Percentiles rank a stretch among this genome's conserved stretches.
These are phyloP conservation scores for Glareola pratincola DNA, from an alignment of 2,113 vertebrate genomes.

Conservation along the genomic window DNA sequence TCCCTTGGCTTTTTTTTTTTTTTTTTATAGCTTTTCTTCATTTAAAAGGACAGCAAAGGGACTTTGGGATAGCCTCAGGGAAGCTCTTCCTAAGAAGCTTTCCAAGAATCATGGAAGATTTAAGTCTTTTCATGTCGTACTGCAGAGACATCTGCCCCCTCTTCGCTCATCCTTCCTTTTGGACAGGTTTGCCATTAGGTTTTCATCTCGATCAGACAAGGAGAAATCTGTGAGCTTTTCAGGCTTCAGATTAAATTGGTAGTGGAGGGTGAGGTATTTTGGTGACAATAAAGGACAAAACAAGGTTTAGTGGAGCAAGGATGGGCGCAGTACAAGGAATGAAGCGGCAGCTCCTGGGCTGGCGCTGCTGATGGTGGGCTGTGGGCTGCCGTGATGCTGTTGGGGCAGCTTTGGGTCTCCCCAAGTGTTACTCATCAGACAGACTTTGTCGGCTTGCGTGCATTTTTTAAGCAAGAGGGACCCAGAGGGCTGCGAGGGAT, in stretches of 20 bases:
- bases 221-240: neutral
- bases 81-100: neutral
- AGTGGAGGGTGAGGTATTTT: neutral
- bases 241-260: neutral
- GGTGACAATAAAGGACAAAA: neutral
- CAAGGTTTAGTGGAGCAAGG: neutral
- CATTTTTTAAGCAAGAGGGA: neutral
- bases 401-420: neutral
- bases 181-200: neutral
- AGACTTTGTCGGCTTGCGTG: neutral
- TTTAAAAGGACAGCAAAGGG: neutral
- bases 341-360: too few relatives aligned
- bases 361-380: neutral
- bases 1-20: neutral
- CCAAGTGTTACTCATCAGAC: neutral
- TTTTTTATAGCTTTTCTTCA: neutral
- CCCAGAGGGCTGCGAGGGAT: neutral
- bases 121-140: neutral
- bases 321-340: neutral
- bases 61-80: neutral
- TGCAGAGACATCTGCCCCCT: neutral
- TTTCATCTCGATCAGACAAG: neutral
- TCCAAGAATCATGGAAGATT: neutral
- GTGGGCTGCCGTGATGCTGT: accelerated
- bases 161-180: neutral